Evolutionary conservation across 2,888 invertebrate genomes (phyloP).

Genomic region (Tenthredo notha): DNA sequence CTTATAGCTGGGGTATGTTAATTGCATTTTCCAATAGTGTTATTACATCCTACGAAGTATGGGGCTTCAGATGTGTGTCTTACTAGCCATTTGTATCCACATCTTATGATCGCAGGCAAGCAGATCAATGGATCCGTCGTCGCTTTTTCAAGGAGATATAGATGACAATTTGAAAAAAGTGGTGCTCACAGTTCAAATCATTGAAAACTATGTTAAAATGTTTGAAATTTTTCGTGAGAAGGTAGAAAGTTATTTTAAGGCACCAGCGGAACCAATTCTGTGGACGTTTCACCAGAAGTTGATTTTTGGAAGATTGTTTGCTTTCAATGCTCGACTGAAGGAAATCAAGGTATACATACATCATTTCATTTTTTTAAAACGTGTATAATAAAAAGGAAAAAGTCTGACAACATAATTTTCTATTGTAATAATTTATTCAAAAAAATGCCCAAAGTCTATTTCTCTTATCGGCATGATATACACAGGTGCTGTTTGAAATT

Average conservation of each 20-base stretch:
- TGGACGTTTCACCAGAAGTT: constrained; percentile 89
- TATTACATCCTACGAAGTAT: neutral
- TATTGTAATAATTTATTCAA: neutral
- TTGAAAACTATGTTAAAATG: constrained; percentile 80
- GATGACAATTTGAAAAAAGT: constrained; percentile 86
- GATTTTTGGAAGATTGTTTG: constrained; percentile 85
- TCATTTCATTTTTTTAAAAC: neutral
- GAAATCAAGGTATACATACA: constrained; percentile 79
- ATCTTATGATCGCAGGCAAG: constrained; percentile 78
- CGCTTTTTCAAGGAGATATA: constrained; percentile 92
- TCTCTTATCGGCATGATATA: neutral
- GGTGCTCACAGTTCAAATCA: constrained; percentile 78
- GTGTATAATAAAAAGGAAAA: neutral
- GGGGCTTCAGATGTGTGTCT: neutral
- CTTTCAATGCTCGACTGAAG: constrained; percentile 83
- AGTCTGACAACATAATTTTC: neutral
- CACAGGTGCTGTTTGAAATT: constrained; percentile 85
- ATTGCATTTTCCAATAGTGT: neutral
- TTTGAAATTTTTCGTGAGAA: constrained; percentile 81
- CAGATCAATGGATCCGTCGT: constrained; percentile 87
- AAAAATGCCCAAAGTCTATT: neutral
- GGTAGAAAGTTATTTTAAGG: constrained; percentile 80
- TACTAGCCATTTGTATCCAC: neutral
- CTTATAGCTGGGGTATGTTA: constrained; percentile 84
- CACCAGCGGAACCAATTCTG: constrained; percentile 81